Evolutionary conservation across 1,140 invertebrate genomes (phyloP).

Genomic region (Apolygus lucorum): DNA sequence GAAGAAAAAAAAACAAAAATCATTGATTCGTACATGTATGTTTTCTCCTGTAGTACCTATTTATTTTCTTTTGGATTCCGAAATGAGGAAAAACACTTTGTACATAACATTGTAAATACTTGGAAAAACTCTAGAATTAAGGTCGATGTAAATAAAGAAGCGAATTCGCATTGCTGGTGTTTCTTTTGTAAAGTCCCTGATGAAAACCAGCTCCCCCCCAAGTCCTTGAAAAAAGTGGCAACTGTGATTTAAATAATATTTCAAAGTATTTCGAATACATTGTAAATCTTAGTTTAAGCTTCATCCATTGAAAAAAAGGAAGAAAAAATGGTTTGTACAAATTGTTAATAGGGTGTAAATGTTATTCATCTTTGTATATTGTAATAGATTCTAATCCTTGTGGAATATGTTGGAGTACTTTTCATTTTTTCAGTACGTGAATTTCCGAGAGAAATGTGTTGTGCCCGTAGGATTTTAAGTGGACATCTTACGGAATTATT

Average conservation of each 20-base stretch:
- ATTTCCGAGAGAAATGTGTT: too few species aligned
- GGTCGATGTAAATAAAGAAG: slow-evolving; percentile 9
- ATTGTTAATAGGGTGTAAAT: slow-evolving; percentile 30
- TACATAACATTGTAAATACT: not conserved
- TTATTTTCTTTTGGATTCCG: slow-evolving; percentile 3
- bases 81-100: not conserved
- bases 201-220: not conserved
- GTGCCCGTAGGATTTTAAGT: too few species aligned
- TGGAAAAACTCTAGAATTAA: not conserved
- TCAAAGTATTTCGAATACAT: slow-evolving; percentile 25
- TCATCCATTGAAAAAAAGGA: slow-evolving; percentile 17
- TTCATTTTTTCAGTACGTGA: too few species aligned
- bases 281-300: slow-evolving; percentile 29
- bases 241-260: slow-evolving; percentile 34
- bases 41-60: too few species aligned
- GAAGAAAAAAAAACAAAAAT: too few species aligned
- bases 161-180: slow-evolving; percentile 2
- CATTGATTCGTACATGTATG: too few species aligned
- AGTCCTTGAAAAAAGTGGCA: slow-evolving; percentile 26
- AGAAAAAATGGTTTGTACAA: slow-evolving; percentile 28
- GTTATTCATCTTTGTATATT: slow-evolving; percentile 29
- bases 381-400: slow-evolving; percentile 17
- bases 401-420: slow-evolving; percentile 5
- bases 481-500: too few species aligned
- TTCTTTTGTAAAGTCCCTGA: not conserved